phyloP scores from a whole-genome alignment of 2,797 vertebrate genomes.

The Acanthopagrus latus region DNA sequence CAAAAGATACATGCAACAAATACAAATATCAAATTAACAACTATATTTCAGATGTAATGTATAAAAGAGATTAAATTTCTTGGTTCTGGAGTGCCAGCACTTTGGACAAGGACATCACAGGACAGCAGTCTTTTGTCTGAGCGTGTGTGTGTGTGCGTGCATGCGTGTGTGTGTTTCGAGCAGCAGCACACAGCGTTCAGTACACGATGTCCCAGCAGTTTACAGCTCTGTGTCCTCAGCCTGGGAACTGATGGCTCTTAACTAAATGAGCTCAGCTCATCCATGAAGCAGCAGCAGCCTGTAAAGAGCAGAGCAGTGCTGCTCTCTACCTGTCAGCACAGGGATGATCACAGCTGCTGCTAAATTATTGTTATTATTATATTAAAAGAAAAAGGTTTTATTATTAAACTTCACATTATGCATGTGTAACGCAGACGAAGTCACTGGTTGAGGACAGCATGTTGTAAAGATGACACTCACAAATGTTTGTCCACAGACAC shows the following conservation, averaged over 20 bases:
- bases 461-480: too few relatives aligned
- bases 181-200: slow-evolving; percentile 57
- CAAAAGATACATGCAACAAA: neutral
- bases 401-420: too few relatives aligned
- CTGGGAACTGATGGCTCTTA: slow-evolving; percentile 1
- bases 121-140: neutral
- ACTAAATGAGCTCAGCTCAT: slow-evolving; percentile 11
- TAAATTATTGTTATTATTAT: too few relatives aligned
- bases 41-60: neutral
- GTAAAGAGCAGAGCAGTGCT: slow-evolving; percentile 22
- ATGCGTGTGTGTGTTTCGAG: slow-evolving; percentile 24
- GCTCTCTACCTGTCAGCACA: slow-evolving; percentile 33
- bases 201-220: slow-evolving; percentile 62
- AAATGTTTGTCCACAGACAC: too few relatives aligned
- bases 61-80: neutral
- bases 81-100: neutral
- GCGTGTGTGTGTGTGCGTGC: neutral
- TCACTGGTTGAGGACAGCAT: too few relatives aligned
- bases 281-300: neutral
- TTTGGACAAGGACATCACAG: neutral
- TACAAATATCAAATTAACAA: neutral
- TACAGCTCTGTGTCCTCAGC: slow-evolving; percentile 32
- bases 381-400: too few relatives aligned
- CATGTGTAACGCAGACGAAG: too few relatives aligned
- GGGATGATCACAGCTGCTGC: neutral